phyloP scores from a whole-genome alignment of 1,140 invertebrate genomes.

The Drosophila murphyi region DNA sequence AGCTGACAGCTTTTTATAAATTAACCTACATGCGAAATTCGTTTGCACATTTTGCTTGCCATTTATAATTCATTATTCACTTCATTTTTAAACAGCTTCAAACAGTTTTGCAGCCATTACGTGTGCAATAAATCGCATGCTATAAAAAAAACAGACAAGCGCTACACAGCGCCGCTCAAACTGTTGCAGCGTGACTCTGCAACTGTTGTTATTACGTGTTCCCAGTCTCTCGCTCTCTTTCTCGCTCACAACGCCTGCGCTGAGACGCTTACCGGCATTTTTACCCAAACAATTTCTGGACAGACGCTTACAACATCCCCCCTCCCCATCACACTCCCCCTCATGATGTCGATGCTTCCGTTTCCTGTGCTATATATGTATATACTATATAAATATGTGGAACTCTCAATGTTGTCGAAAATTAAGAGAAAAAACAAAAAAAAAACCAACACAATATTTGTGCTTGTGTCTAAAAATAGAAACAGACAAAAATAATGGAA shows the following conservation, averaged over 20 bases:
- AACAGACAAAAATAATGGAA: slow-evolving; percentile 22
- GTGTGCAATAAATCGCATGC: slow-evolving; percentile 31
- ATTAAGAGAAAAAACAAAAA: slow-evolving; percentile 61
- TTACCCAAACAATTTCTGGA: slow-evolving; percentile 43
- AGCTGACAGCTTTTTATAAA: background rate
- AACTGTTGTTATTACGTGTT: slow-evolving; percentile 44
- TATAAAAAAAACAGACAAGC: slow-evolving; percentile 26
- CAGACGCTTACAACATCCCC: background rate
- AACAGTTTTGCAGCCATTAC: slow-evolving; percentile 25
- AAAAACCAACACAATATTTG: slow-evolving; percentile 9
- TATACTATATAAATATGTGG: background rate
- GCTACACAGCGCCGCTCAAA: slow-evolving; percentile 16
- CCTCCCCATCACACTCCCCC: background rate
- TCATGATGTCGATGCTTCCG: slow-evolving; percentile 52
- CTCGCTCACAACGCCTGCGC: slow-evolving; percentile 52
- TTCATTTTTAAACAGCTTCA: background rate
- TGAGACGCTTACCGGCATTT: slow-evolving; percentile 63
- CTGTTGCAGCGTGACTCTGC: slow-evolving; percentile 9
- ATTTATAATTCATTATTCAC: background rate
- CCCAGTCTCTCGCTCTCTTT: slow-evolving; percentile 5
- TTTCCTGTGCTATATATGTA: slow-evolving; percentile 56
- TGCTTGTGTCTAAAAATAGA: slow-evolving; percentile 55
- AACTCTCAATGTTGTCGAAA: slow-evolving; percentile 7
- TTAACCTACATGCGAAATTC: background rate
- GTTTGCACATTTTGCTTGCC: background rate